Evolutionary conservation across 2,113 vertebrate species (phyloP), one percentile per base, ranked within the genome.

Genomic region (Gorsachius goisagi): DNA sequence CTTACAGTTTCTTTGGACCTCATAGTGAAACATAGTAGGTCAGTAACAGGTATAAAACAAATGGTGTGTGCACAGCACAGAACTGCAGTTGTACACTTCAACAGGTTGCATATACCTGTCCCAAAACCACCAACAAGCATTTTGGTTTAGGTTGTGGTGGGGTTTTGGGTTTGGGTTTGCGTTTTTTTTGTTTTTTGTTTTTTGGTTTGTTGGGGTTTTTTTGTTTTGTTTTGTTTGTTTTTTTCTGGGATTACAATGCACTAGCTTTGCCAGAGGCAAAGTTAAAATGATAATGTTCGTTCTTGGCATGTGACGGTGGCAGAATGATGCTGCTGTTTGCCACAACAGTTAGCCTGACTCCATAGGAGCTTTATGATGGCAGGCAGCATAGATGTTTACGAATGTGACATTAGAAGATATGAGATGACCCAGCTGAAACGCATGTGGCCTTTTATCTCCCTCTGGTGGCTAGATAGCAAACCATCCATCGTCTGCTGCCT

Each of bases 351-450:
- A 67, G 18, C 13, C 28, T 64, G 49, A 75, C 16, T 72, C 50
- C 37, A 24, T 22, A 21, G 1, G 7, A 85, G 26, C 27, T 64
- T 45, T 71, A 50, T 7, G 22, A 5, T 6, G 27, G 30, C 33
- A 49, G 27, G 30, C 33, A 49, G 18, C 2, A 3, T 9, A 17
- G 59, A 41, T 9, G 56, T 23, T 39, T 33, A 17, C 2, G 0
- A 30, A 20, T 0, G 3, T 2, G 0, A 15, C 39, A 9, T 15
- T 15, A 41, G 50, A 22, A 24, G 27, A 18, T 2, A 8, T 2
- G 6, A 16, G 33, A 16, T 2, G 28, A 63, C 35, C 19, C 55
- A 27, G 9, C 3, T 60, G 59, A n/a, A 18, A 45, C 0, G 4
- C 59, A 5, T 5, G 28, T 35, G 20, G 88, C 80, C 73, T 90